Conservation (phyloP, 2,888 invertebrate species). For the Himalopsyche kuldschensis region DNA sequence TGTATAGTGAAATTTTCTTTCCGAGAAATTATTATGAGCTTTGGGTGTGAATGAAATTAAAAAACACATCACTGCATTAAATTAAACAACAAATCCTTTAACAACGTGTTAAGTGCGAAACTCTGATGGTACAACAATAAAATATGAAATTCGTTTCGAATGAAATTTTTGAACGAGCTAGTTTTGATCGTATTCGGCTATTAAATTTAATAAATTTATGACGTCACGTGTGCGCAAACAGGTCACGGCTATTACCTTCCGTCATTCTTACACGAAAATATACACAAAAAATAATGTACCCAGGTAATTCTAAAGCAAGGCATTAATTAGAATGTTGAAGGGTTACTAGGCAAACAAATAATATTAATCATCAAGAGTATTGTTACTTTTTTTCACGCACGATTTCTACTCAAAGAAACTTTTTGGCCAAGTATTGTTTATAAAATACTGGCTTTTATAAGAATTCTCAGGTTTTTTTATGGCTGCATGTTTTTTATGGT, state of each 20-base stretch:
- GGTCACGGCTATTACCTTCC: not conserved
- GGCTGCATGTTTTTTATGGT: too few relatives aligned
- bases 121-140: not conserved
- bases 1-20: too few relatives aligned
- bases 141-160: not conserved
- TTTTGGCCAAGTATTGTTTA: too few relatives aligned
- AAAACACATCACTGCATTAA: not conserved
- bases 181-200: not conserved
- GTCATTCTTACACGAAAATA: not conserved
- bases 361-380: not conserved
- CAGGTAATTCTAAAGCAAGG: not conserved
- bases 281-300: not conserved
- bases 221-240: not conserved
- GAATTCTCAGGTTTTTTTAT: too few relatives aligned
- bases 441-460: too few relatives aligned
- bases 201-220: not conserved
- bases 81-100: not conserved
- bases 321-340: slow-evolving; percentile 3
- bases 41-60: too few relatives aligned
- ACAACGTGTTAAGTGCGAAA: not conserved
- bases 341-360: not conserved
- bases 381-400: not conserved
- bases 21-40: too few relatives aligned
- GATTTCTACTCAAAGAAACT: not conserved
- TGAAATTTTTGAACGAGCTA: not conserved